Percentiles rank a stretch among this genome's conserved stretches.
phyloP scores from a whole-genome alignment of 1,140 invertebrate species.

The Pentalonia nigronervosa region DNA sequence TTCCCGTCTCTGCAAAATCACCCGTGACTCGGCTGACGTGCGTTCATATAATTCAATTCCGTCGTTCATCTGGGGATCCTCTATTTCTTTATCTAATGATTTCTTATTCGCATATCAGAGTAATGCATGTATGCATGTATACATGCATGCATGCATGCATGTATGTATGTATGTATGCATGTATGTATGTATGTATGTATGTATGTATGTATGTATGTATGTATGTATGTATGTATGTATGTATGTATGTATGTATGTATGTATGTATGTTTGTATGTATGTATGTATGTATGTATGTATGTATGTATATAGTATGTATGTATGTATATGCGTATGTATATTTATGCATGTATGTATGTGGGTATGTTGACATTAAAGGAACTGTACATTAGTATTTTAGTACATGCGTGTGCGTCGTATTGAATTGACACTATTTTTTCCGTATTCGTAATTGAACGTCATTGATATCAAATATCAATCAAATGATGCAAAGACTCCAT shows the following conservation, averaged over 20 bases:
- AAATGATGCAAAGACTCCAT: not conserved
- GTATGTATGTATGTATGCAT: too few relatives aligned
- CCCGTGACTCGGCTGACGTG: constrained; percentile 31
- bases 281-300: too few relatives aligned
- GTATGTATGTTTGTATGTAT: too few relatives aligned
- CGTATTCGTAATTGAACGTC: not conserved
- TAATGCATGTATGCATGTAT: not conserved
- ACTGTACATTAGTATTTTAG: not conserved
- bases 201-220: too few relatives aligned
- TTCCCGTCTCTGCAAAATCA: not conserved
- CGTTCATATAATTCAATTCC: constrained; percentile 48
- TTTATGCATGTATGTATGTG: too few relatives aligned
- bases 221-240: too few relatives aligned
- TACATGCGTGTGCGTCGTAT: not conserved
- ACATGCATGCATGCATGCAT: not conserved
- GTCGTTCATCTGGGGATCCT: not conserved
- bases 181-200: too few relatives aligned
- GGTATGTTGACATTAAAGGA: too few relatives aligned
- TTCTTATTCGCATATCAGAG: not conserved
- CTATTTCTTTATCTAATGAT: constrained; percentile 32
- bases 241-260: too few relatives aligned
- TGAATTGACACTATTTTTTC: not conserved
- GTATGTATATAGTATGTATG: too few relatives aligned
- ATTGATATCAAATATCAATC: not conserved
- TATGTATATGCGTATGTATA: too few relatives aligned